Percentiles rank a stretch among this genome's conserved stretches.
Conservation (phyloP, 1,140 invertebrate species). For the Diprion similis region DNA sequence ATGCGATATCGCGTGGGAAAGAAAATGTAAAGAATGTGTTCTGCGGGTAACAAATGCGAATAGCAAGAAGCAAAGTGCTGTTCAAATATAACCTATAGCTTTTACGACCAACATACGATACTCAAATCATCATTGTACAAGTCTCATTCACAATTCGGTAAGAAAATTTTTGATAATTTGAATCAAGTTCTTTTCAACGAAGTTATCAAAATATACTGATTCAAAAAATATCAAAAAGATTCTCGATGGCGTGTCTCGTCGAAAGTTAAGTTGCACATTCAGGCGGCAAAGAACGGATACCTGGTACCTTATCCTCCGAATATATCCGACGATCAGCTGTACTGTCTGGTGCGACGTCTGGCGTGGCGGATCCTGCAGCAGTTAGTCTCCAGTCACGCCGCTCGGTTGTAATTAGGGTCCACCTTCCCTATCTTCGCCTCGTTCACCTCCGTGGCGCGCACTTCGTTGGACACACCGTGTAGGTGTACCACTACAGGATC, state of each 20-base stretch:
- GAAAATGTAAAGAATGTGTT: no score
- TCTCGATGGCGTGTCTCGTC: not conserved
- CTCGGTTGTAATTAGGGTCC: slow-evolving; percentile 18
- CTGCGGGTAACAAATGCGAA: no score
- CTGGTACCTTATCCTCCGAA: not conserved
- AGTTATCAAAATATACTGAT: no score
- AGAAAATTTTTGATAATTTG: no score
- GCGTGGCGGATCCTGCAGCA: not conserved
- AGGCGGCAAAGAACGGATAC: not conserved
- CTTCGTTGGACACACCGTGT: not conserved
- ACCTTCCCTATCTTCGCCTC: not conserved
- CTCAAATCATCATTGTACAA: no score
- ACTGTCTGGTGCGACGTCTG: slow-evolving; percentile 10
- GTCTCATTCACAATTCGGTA: no score
- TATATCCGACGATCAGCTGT: not conserved
- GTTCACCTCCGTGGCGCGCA: not conserved
- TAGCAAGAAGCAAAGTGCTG: no score
- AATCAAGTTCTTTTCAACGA: no score
- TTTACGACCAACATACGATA: no score
- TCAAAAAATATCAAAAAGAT: no score
- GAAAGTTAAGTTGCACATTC: not conserved
- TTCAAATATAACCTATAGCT: no score
- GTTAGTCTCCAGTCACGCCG: slow-evolving; percentile 10
- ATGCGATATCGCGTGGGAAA: no score
- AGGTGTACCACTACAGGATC: not conserved